A percentile compares a stretch with the other conserved stretches of the same genome.
These are phyloP conservation scores for Menidia menidia DNA, from an alignment of 2,797 vertebrate species.

Conservation along the genomic window DNA sequence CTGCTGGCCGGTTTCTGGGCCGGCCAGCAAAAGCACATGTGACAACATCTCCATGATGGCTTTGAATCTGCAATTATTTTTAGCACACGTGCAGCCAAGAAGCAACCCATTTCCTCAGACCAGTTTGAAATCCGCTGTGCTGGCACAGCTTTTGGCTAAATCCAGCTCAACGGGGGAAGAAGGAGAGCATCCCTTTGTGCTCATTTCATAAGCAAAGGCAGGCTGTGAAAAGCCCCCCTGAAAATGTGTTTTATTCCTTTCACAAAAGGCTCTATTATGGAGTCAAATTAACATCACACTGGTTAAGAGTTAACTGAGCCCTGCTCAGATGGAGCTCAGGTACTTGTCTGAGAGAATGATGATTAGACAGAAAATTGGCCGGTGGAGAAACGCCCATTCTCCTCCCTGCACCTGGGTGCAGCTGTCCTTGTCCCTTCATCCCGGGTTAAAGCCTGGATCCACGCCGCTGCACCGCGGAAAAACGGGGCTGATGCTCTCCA, in stretches of 20 bases:
- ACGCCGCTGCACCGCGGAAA: slow-evolving; percentile 3
- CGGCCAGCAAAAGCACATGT: slow-evolving; percentile 19
- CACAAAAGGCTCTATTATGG: not conserved
- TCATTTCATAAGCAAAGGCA: slow-evolving; percentile 39
- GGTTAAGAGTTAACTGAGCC: not conserved
- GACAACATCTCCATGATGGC: slow-evolving; percentile 25
- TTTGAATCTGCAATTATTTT: slow-evolving; percentile 27
- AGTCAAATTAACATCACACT: not conserved
- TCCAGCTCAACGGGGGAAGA: slow-evolving; percentile 65
- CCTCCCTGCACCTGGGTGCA: slow-evolving; percentile 67
- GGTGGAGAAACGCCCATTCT: slow-evolving; percentile 69
- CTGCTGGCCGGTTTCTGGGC: slow-evolving; percentile 26
- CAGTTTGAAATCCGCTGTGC: slow-evolving; percentile 26
- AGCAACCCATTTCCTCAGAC: slow-evolving; percentile 17
- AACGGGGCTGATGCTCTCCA: slow-evolving; percentile 16
- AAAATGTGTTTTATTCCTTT: too few relatives aligned
- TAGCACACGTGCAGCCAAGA: slow-evolving; percentile 8
- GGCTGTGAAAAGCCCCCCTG: not conserved
- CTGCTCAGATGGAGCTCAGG: slow-evolving; percentile 20
- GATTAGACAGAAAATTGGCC: slow-evolving; percentile 13
- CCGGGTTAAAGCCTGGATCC: slow-evolving; percentile 18
- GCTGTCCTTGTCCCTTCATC: slow-evolving; percentile 55
- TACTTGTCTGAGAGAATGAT: slow-evolving; percentile 29
- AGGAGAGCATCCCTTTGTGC: slow-evolving; percentile 67
- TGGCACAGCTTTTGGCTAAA: slow-evolving; percentile 31